Evolutionary conservation across 2,113 vertebrate species (phyloP).

Genomic region (western clawed frog (Xenopus tropicalis)): UCB_Xtro_10.0 CM004448.2:42588501-42589000

Average conservation of each 20-base stretch:
- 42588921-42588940: no score
- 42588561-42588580: slow-evolving; percentile 66
- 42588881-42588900: no score
- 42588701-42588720: slow-evolving; percentile 8
- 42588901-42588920: no score
- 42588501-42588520: slow-evolving; percentile 73
- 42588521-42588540: slow-evolving; percentile 73
- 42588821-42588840: not conserved
- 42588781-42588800: not conserved
- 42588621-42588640: slow-evolving; percentile 63
- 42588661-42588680: slow-evolving; percentile 44
- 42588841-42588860: no score
- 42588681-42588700: slow-evolving; percentile 6
- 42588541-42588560: slow-evolving; percentile 71
- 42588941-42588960: no score
- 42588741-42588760: slow-evolving; percentile 9
- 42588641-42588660: slow-evolving; percentile 38
- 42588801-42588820: not conserved
- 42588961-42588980: no score
- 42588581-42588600: slow-evolving; percentile 52
- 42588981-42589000: no score
- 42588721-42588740: slow-evolving; percentile 39
- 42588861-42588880: no score
- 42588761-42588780: slow-evolving; percentile 2
- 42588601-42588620: slow-evolving; percentile 62